phyloP scores from a whole-genome alignment of 2,113 vertebrate genomes.

The Polyodon spathula region DNA sequence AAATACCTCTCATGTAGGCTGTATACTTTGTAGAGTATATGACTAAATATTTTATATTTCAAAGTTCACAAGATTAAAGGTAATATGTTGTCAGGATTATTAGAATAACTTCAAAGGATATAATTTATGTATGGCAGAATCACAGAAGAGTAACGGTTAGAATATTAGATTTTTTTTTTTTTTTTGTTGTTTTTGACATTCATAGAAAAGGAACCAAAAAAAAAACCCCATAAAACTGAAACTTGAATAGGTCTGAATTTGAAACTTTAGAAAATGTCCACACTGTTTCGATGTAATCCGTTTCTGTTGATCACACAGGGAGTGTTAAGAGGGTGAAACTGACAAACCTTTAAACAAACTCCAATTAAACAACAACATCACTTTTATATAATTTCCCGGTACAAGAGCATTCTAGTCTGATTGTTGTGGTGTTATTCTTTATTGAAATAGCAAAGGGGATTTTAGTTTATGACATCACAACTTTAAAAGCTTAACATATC shows the following conservation, averaged over 20 bases:
- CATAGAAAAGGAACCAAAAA: slow-evolving; percentile 30
- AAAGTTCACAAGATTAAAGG: slow-evolving; percentile 68
- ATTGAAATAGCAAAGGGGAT: slow-evolving; percentile 28
- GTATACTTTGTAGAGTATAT: slow-evolving; percentile 64
- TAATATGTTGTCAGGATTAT: slow-evolving; percentile 71
- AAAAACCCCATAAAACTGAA: slow-evolving; percentile 39
- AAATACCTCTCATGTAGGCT: too few species aligned
- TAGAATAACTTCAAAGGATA: slow-evolving; percentile 63
- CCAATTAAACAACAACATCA: slow-evolving; percentile 37
- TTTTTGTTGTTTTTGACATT: slow-evolving; percentile 26
- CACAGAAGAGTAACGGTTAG: slow-evolving; percentile 68
- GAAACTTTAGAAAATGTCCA: too few species aligned
- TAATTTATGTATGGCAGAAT: slow-evolving; percentile 66
- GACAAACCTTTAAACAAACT: slow-evolving; percentile 30
- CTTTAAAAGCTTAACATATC: too few species aligned
- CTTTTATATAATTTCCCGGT: slow-evolving; percentile 26
- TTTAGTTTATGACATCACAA: slow-evolving; percentile 21
- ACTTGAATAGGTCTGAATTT: too few species aligned
- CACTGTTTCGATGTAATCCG: slow-evolving; percentile 65
- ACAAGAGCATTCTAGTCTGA: slow-evolving; percentile 22
- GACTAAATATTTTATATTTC: slow-evolving; percentile 71
- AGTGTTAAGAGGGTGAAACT: slow-evolving; percentile 33
- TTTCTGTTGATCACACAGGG: slow-evolving; percentile 50
- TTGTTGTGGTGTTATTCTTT: slow-evolving; percentile 29
- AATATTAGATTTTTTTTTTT: slow-evolving; percentile 29